These are phyloP conservation scores for Tetragnatha versicolor DNA, from an alignment of 1,140 invertebrate genomes.

Conservation along the genomic window DNA sequence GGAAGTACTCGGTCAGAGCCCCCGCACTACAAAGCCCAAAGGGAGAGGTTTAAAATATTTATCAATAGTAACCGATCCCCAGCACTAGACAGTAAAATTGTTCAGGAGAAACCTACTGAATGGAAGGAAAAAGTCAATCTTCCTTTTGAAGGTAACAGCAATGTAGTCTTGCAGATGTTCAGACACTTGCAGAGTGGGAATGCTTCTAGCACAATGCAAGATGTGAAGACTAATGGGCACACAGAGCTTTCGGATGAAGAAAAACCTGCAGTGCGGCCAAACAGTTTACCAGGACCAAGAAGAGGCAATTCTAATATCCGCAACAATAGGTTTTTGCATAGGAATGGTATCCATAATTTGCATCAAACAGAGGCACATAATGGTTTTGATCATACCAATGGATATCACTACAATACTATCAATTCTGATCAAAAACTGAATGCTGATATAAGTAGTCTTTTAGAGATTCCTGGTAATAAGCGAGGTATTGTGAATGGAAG, in stretches of 20 bases:
- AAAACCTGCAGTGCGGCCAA: constrained; percentile 33
- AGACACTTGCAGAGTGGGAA: constrained; percentile 24
- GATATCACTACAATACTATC: not conserved
- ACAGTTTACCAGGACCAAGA: constrained; percentile 29
- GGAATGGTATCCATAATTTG: constrained; percentile 10
- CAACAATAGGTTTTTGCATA: not conserved
- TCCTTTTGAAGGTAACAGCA: constrained; percentile 45
- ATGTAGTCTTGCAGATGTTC: constrained; percentile 48
- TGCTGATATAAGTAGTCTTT: not conserved
- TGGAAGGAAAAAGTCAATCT: constrained; percentile 53
- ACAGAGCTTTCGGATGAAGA: constrained; percentile 4
- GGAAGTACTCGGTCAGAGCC: constrained; percentile 66
- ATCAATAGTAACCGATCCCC: constrained; percentile 36
- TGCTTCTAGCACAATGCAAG: not conserved
- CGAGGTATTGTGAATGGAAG: constrained; percentile 1
- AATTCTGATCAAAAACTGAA: not conserved
- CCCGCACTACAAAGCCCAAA: constrained; percentile 61
- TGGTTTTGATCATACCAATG: constrained; percentile 28
- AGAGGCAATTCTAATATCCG: not conserved
- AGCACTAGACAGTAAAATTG: constrained; percentile 14
- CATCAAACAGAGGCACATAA: not conserved
- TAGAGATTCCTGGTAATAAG: constrained; percentile 42
- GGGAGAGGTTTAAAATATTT: constrained; percentile 49
- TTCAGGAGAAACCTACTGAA: constrained; percentile 45
- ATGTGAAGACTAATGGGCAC: constrained; percentile 33